phyloP scores from a whole-genome alignment of 2,888 invertebrate genomes.

The Dryocosmus kuriphilus region DNA sequence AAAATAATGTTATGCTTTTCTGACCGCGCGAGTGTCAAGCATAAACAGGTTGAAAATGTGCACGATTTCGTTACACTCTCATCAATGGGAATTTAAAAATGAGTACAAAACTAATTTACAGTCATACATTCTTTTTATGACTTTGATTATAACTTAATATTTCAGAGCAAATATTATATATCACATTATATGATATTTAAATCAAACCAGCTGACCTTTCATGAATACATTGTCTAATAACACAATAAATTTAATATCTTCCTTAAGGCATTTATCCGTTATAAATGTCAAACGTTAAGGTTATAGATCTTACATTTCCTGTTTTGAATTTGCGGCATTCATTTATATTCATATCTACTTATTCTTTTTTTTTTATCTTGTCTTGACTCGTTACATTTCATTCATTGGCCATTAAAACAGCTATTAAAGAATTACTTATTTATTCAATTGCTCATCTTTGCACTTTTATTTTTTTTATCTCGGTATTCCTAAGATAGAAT shows the following conservation, averaged over 20 bases:
- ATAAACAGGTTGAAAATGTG: too few species aligned
- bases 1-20: too few species aligned
- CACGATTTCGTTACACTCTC: too few species aligned
- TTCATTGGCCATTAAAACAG: neutral
- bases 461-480: neutral
- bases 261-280: neutral
- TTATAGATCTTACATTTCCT: constrained; percentile 28
- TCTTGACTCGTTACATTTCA: neutral
- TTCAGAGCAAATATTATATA: neutral
- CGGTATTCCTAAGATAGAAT: too few species aligned
- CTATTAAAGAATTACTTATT: neutral
- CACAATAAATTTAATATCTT: neutral
- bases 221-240: neutral
- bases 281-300: constrained; percentile 18
- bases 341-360: neutral
- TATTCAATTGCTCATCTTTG: too few species aligned
- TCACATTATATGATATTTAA: neutral
- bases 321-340: neutral
- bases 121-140: too few species aligned
- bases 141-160: neutral
- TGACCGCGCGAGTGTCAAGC: too few species aligned
- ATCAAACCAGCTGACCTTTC: neutral
- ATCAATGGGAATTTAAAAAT: too few species aligned
- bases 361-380: neutral
- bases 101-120: too few species aligned